Percentiles rank a stretch among this genome's conserved stretches.
Conservation (phyloP, 2,797 vertebrate genomes). For the Acanthurus lineatus region DNA sequence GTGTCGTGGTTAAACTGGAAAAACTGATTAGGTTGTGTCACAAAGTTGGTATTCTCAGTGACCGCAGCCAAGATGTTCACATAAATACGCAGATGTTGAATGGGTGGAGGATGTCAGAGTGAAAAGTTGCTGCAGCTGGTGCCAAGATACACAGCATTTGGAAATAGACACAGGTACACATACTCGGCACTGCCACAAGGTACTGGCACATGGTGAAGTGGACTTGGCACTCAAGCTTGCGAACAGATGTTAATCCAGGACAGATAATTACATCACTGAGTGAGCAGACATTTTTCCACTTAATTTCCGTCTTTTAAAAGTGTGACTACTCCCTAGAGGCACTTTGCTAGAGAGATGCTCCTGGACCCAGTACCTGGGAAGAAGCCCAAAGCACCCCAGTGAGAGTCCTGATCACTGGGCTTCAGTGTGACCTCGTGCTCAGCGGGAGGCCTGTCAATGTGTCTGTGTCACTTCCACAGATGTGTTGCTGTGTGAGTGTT, state of each 20-base stretch:
- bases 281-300: constrained; percentile 89
- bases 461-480: constrained; percentile 57
- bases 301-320: constrained; percentile 88
- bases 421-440: constrained; percentile 71
- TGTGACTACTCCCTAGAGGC: constrained; percentile 83
- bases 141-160: constrained; percentile 85
- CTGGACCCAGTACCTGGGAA: constrained; percentile 75
- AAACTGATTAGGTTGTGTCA: constrained; percentile 75
- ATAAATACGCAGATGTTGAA: constrained; percentile 87
- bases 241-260: constrained; percentile 91
- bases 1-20: constrained; percentile 57
- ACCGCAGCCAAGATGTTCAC: constrained; percentile 83
- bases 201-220: constrained; percentile 83
- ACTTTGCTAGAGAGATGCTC: constrained; percentile 71
- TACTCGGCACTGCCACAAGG: constrained; percentile 73
- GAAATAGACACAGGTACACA: constrained; percentile 85
- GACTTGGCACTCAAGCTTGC: constrained; percentile 82
- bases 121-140: constrained; percentile 81
- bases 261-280: constrained; percentile 90
- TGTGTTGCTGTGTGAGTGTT: constrained; percentile 31
- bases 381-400: constrained; percentile 68
- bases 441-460: constrained; percentile 60
- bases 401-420: constrained; percentile 74
- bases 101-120: constrained; percentile 85
- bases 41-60: constrained; percentile 75